Evolutionary conservation across 2,797 vertebrate genomes (phyloP), one percentile per base, ranked within the genome.

Genomic region (Liasis olivaceus): DNA sequence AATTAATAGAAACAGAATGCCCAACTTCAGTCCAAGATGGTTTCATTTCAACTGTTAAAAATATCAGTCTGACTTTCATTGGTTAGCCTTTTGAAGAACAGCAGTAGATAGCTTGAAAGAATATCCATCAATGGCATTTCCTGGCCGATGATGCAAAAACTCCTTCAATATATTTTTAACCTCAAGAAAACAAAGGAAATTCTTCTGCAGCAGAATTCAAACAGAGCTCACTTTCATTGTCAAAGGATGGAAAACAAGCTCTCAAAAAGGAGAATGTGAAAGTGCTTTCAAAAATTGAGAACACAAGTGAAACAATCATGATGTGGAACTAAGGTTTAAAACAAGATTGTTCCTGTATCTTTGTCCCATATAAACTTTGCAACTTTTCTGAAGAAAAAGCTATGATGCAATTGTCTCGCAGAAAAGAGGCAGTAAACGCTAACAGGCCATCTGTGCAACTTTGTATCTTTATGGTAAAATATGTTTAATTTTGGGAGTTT

Each of bases 151-250:
- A 93, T 66, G 92, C 36, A 93, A 94, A 94, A 22, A 85, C 1
- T 89, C 5, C 36, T 63, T 8, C 62, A 7, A 69, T 91, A 5
- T 77, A 63, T 88, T 93, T 93, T 92, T 56, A 87, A 72, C 47
- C 42, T 92, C 90, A 6, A 88, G 93, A 85, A 94, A 93, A 91
- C 1, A 36, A 95, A 92, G 89, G 56, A 92, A 58, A 77, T 66
- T 94, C 58, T 92, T 93, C 90, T 90, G 62, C 51, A 93, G n/a
- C 26, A 13, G 54, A 66, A 72, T 13, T 42, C 84, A 89, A 91
- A 94, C 0, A 12, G 62, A 54, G 89, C 72, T 58, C 81, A 54
- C 72, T 90, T 87, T 90, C 59, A 92, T 85, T 56, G 56, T 72
- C 87, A 66, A 89, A 90, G 85, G 60, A 51, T 17, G 11, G 51